Percentiles rank a stretch among this genome's conserved stretches.
Conservation (phyloP, 2,797 vertebrate species). For the Zalophus californianus region DNA sequence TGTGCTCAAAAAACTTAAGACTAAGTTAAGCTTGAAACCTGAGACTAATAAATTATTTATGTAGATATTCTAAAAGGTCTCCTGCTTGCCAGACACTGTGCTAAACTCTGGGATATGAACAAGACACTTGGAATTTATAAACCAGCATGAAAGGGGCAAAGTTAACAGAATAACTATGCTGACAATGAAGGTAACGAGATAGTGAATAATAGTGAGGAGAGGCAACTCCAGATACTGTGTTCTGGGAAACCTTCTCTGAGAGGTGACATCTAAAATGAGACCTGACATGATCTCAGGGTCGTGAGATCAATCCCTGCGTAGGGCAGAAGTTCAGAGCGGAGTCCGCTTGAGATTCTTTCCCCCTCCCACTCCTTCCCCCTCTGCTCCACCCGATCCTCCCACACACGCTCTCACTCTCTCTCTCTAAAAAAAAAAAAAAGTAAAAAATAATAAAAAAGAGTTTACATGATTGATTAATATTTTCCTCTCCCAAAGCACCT, state of each 20-base stretch:
- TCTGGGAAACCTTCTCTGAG: not conserved
- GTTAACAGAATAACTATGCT: slow-evolving; percentile 30
- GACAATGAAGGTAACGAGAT: slow-evolving; percentile 13
- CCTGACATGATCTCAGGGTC: not conserved
- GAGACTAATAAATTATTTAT: slow-evolving; percentile 33
- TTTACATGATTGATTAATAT: not conserved
- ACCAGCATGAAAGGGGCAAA: not conserved
- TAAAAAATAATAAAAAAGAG: not conserved
- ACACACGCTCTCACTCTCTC: not conserved
- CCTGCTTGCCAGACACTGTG: not conserved
- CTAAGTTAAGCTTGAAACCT: slow-evolving; percentile 12
- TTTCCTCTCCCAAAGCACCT: not conserved
- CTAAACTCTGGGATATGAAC: not conserved
- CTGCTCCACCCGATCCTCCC: not conserved
- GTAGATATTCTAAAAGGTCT: not conserved
- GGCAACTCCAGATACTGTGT: not conserved
- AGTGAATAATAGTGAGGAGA: not conserved
- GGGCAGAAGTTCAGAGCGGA: not conserved
- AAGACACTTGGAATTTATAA: not conserved
- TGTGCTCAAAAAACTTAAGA: slow-evolving; percentile 2
- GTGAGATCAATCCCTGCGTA: not conserved
- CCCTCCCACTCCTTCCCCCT: not conserved
- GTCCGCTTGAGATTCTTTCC: not conserved
- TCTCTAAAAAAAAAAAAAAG: not conserved
- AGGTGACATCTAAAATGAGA: slow-evolving; percentile 26